phyloP scores from a whole-genome alignment of 2,797 vertebrate genomes.

The Hyperoplus lanceolatus region DNA sequence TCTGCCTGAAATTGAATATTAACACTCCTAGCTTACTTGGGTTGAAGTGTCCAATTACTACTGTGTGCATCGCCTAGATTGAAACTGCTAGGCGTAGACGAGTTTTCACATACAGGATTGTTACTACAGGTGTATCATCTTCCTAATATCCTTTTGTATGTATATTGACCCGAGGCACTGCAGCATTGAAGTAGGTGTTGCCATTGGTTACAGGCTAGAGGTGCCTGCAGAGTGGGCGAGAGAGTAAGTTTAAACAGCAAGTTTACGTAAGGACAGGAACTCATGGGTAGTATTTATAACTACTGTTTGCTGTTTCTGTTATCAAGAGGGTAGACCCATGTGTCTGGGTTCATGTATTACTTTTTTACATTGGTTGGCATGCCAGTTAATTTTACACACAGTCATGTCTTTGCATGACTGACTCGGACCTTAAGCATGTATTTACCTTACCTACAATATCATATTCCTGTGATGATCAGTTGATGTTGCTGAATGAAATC shows the following conservation, averaged over 20 bases:
- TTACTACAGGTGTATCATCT: conserved; percentile 44
- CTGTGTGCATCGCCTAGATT: conserved; percentile 12
- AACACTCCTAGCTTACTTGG: conserved; percentile 20
- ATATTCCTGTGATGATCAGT: background rate
- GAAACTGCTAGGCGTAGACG: background rate
- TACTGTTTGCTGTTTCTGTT: conserved; percentile 12
- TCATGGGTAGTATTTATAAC: conserved; percentile 29
- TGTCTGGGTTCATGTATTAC: background rate
- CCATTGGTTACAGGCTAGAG: conserved; percentile 77
- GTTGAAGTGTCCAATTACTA: conserved; percentile 34
- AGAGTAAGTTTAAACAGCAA: conserved; percentile 63
- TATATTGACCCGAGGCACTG: conserved; percentile 59
- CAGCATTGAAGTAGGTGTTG: conserved; percentile 72
- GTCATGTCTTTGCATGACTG: background rate
- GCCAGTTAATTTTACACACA: background rate
- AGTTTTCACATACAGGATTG: conserved; percentile 11
- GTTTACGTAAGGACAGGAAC: conserved; percentile 68
- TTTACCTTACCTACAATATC: background rate
- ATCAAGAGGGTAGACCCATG: background rate
- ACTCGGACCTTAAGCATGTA: background rate
- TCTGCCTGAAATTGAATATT: conserved; percentile 19
- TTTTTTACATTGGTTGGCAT: conserved; percentile 17
- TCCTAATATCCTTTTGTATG: conserved; percentile 42
- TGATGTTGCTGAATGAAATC: background rate
- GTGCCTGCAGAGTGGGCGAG: conserved; percentile 63